phyloP scores from a whole-genome alignment of 2,888 invertebrate species.

The Pristionchus entomophagus region DNA sequence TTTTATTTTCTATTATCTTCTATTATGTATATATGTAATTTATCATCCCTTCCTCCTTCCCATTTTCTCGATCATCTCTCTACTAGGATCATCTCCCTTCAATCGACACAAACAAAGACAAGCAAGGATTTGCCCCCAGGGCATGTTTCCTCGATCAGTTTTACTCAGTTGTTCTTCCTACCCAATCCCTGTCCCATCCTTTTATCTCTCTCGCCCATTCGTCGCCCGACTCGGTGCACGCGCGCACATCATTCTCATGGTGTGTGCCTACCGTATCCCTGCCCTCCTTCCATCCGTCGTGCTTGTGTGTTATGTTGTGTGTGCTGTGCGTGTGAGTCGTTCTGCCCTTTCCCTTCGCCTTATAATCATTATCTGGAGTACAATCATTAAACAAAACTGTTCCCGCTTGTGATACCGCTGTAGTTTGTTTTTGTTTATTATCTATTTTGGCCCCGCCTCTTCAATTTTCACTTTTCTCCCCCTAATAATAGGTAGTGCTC shows the following conservation, averaged over 20 bases:
- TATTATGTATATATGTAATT: neutral
- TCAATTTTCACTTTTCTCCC: slow-evolving; percentile 10
- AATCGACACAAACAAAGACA: slow-evolving; percentile 16
- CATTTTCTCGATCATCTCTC: neutral
- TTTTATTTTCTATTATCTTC: no score
- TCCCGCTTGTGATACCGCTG: slow-evolving; percentile 24
- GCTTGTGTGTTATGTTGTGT: slow-evolving; percentile 38
- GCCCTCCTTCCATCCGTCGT: no score
- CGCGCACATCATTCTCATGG: slow-evolving; percentile 24
- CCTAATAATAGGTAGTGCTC: slow-evolving; percentile 41
- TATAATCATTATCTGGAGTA: slow-evolving; percentile 13
- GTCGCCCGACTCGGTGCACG: slow-evolving; percentile 20
- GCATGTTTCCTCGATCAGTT: neutral
- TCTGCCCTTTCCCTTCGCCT: slow-evolving; percentile 26
- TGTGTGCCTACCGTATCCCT: slow-evolving; percentile 25
- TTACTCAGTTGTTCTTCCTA: slow-evolving; percentile 16
- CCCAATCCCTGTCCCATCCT: neutral
- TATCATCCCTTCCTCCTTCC: no score
- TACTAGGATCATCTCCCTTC: neutral
- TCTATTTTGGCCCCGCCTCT: no score
- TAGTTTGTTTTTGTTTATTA: slow-evolving; percentile 14
- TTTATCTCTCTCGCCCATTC: neutral
- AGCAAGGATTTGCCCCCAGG: neutral
- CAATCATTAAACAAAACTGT: neutral
- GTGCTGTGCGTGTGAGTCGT: slow-evolving; percentile 18